phyloP scores from a whole-genome alignment of 1,140 invertebrate genomes.

The Polypedilum pembai region DNA sequence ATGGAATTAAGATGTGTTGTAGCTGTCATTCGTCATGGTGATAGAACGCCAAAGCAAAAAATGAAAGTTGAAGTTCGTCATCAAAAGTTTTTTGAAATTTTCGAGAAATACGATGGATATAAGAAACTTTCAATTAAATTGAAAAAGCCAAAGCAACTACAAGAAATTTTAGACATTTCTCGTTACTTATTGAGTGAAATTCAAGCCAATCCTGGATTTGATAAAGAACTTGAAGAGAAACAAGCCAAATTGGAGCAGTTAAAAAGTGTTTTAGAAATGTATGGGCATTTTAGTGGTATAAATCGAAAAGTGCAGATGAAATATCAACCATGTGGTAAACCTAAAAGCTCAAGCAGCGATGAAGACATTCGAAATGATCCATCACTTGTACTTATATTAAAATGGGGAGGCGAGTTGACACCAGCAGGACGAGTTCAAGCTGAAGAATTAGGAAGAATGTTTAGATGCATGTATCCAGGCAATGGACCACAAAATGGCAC shows the following conservation, averaged over 20 bases:
- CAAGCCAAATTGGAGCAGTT: conserved; percentile 95
- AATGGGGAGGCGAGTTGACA: conserved; percentile 99
- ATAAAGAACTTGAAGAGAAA: conserved; percentile 93
- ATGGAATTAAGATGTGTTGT: conserved; percentile 98
- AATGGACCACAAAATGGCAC: conserved; percentile 61
- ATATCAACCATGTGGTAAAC: conserved; percentile 92
- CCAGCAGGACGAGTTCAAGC: conserved; percentile 94
- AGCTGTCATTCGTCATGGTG: conserved; percentile 96
- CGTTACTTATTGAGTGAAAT: conserved; percentile 81
- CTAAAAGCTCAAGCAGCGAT: conserved; percentile 88
- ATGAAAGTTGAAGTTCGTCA: conserved; percentile 99
- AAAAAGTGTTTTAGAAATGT: conserved; percentile 98
- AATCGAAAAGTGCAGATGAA: conserved; percentile 99
- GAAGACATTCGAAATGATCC: conserved; percentile 82
- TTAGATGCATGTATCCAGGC: conserved; percentile 96
- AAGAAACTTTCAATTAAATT: conserved; percentile 95
- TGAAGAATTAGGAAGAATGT: conserved; percentile 94
- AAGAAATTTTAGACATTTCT: conserved; percentile 94
- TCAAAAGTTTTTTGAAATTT: conserved; percentile 98
- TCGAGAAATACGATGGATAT: conserved; percentile 94
- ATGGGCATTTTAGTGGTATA: conserved; percentile 99
- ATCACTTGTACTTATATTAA: conserved; percentile 89
- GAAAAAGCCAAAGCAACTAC: conserved; percentile 94
- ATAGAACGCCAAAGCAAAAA: conserved; percentile 98
- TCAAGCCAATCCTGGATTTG: conserved; percentile 62